Evolutionary conservation across 2,888 invertebrate species (phyloP).

Genomic region (Leptarthrus brevirostris): DNA sequence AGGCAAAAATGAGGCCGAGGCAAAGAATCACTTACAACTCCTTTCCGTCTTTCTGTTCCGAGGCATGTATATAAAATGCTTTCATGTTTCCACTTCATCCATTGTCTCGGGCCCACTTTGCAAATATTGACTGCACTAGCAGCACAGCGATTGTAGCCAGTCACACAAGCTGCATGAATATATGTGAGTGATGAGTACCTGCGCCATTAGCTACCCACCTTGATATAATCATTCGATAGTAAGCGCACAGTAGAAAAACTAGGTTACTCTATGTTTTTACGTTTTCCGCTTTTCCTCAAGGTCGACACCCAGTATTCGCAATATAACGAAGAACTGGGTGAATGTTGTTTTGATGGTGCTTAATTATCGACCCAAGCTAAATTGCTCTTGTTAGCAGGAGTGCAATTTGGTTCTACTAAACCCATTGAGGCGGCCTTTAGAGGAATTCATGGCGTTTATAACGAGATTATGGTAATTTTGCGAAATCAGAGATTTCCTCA

Average conservation of each 20-base stretch:
- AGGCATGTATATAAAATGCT: neutral
- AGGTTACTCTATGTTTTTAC: constrained; percentile 42
- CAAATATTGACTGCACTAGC: constrained; percentile 36
- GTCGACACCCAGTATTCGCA: neutral
- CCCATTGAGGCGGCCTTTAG: too few relatives aligned
- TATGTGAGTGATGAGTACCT: constrained; percentile 21
- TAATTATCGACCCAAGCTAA: neutral
- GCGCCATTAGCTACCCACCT: constrained; percentile 43
- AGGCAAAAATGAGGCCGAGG: constrained; percentile 31
- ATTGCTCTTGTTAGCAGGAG: too few relatives aligned
- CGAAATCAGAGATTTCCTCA: too few relatives aligned
- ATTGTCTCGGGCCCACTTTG: constrained; percentile 14
- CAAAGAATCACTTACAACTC: neutral
- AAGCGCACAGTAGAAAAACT: constrained; percentile 25
- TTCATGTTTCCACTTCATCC: constrained; percentile 32
- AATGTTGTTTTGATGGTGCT: constrained; percentile 27
- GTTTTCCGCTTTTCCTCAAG: constrained; percentile 40
- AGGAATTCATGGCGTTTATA: too few relatives aligned
- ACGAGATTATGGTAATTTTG: too few relatives aligned
- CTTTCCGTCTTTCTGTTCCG: neutral
- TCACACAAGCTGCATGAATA: neutral
- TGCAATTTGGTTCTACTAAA: too few relatives aligned
- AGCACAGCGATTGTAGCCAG: neutral
- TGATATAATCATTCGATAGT: constrained; percentile 27
- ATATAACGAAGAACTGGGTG: constrained; percentile 13